Conservation (phyloP, 2,113 vertebrate species). For the Psammodynastes pulverulentus region DNA sequence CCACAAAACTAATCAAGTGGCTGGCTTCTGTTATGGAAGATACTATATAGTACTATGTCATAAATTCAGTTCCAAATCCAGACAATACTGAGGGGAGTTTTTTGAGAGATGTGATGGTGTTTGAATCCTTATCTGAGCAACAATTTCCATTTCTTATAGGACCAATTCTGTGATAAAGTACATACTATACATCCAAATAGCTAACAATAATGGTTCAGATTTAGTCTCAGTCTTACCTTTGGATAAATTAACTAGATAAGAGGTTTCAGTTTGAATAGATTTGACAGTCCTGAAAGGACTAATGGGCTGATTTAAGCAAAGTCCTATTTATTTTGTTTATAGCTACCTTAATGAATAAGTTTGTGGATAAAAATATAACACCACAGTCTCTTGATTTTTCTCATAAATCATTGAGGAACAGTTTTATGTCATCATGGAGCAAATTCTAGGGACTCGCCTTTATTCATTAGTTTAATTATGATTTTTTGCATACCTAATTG, state of each 20-base stretch:
- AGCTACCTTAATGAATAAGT: background rate
- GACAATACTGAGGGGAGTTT: background rate
- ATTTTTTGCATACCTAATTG: background rate
- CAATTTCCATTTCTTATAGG: background rate
- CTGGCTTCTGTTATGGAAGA: background rate
- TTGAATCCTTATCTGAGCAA: background rate
- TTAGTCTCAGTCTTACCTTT: too few species aligned
- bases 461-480: background rate
- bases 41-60: background rate
- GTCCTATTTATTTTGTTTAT: background rate
- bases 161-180: background rate
- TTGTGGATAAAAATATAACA: background rate
- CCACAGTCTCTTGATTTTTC: background rate
- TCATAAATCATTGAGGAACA: background rate
- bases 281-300: background rate
- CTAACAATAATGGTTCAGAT: background rate
- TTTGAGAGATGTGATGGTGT: background rate
- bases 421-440: background rate
- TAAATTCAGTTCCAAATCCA: background rate
- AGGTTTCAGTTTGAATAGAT: background rate
- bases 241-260: background rate
- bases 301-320: background rate
- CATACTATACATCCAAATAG: background rate
- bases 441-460: background rate
- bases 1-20: background rate